These are phyloP conservation scores for Azorinus chamasolen DNA, from an alignment of 2,888 invertebrate genomes.

Conservation along the genomic window DNA sequence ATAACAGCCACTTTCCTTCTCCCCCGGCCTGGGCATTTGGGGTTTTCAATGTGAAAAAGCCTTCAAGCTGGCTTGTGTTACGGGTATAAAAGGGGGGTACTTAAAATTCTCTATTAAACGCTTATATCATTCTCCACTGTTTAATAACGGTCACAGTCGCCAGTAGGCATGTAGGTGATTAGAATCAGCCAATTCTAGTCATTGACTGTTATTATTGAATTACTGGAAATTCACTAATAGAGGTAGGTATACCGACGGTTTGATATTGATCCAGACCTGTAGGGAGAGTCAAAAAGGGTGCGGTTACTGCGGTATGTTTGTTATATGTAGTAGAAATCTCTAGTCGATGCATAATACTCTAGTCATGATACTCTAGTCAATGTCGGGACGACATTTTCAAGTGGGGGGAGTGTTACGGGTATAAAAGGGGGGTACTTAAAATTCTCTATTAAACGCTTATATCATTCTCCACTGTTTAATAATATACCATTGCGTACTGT, in stretches of 20 bases:
- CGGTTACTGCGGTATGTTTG: neutral
- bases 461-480: too few relatives aligned
- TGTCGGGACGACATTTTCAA: conserved; percentile 23
- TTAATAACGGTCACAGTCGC: conserved; percentile 14
- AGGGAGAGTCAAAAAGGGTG: neutral
- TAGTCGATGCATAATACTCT: neutral
- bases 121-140: too few relatives aligned
- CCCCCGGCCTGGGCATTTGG: too few relatives aligned
- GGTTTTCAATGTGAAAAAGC: too few relatives aligned
- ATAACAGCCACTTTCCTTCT: too few relatives aligned
- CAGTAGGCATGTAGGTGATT: conserved; percentile 6
- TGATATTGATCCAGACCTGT: conserved; percentile 3
- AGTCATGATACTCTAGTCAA: neutral
- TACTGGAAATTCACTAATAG: conserved; percentile 7
- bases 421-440: too few relatives aligned
- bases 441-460: too few relatives aligned
- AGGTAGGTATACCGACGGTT: neutral
- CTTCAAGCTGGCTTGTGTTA: too few relatives aligned
- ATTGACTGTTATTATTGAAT: conserved; percentile 7
- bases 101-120: too few relatives aligned
- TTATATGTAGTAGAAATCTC: neutral
- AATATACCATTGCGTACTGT: too few relatives aligned
- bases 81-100: too few relatives aligned
- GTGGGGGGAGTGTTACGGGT: too few relatives aligned
- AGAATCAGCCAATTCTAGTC: conserved; percentile 20